phyloP scores from a whole-genome alignment of 2,797 vertebrate species.

The Aldrovandia affinis region DNA sequence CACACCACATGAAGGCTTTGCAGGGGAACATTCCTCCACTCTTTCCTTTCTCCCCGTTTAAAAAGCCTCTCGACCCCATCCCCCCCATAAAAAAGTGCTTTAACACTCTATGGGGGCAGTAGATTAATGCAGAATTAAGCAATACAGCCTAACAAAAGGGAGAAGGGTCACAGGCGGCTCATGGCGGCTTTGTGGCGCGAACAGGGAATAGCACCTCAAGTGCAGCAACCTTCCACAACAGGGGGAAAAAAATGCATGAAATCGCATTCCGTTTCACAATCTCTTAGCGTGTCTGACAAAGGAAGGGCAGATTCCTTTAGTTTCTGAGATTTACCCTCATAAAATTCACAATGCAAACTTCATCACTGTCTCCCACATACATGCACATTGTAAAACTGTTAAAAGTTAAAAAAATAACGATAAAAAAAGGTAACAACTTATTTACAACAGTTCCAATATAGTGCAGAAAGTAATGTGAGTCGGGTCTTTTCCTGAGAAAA shows the following conservation, averaged over 20 bases:
- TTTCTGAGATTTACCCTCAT: not conserved
- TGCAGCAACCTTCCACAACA: slow-evolving; percentile 66
- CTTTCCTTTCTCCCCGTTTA: slow-evolving; percentile 46
- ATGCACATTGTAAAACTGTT: not conserved
- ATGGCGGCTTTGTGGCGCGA: slow-evolving; percentile 58
- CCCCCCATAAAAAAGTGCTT: slow-evolving; percentile 60
- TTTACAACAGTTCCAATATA: not conserved
- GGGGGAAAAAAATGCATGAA: slow-evolving; percentile 53
- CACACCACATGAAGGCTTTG: slow-evolving; percentile 68
- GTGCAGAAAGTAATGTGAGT: not conserved
- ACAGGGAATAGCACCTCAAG: slow-evolving; percentile 57
- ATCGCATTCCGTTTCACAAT: slow-evolving; percentile 58
- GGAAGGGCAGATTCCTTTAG: not conserved
- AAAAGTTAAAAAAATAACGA: not conserved
- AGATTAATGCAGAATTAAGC: slow-evolving; percentile 62
- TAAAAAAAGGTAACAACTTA: not conserved
- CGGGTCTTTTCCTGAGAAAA: too few relatives aligned
- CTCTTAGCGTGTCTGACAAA: slow-evolving; percentile 46
- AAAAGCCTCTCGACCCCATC: slow-evolving; percentile 34
- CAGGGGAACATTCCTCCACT: slow-evolving; percentile 69
- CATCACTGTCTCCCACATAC: not conserved
- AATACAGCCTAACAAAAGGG: slow-evolving; percentile 61
- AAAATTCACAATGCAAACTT: not conserved
- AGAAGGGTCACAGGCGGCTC: slow-evolving; percentile 29
- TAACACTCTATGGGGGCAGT: slow-evolving; percentile 52